Evolutionary conservation across 2,113 vertebrate species (phyloP), one percentile per base, ranked within the genome.

Genomic region (Engystomops pustulosus): DNA sequence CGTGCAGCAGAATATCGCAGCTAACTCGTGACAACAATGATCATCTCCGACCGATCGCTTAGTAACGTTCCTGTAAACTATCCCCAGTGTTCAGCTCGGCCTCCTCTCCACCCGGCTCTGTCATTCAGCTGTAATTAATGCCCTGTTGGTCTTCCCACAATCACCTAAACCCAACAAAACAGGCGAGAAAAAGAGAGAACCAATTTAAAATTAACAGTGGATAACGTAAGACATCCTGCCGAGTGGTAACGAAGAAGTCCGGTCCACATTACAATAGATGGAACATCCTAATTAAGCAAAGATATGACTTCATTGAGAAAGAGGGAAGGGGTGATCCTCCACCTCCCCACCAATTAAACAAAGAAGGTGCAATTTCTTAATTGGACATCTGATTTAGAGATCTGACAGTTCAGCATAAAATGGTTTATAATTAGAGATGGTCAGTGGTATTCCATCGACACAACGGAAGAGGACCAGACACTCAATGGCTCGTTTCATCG

Each of bases 321-420:
- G 80, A 78, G 88, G 84, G 89, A 78, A 91, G 89, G 60, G 83
- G 83, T 23, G 30, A 69, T 58, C 30, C 53, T 65, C 81, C 32
- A 67, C 62, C 44, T 44, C 67, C 82, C 88, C 93, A 90, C 93
- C 96, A 94, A 96, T 97, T 96, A 97, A 95, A 95, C 95, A 95
- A 88, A 70, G 95, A 89, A 90, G 90, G 91, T 94, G 94, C 87
- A 91, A 94, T 91, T 92, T 88, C 94, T 96, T 97, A 98, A 98
- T 96, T 98, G 95, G 95, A 90, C 90, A 80, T 86, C 82, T 20
- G 88, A 85, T 83, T 38, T 79, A 85, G 68, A 87, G 88, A 89
- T 89, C 88, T 77, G 87, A 20, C 47, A 72, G 86, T 77, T 90
- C 85, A 86, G 87, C 87, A 90, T 74, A 90, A 92, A 72, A 91